These are phyloP conservation scores for Myotis findleyi DNA, from an alignment of 2,797 vertebrate genomes.

Conservation along the genomic window DNA sequence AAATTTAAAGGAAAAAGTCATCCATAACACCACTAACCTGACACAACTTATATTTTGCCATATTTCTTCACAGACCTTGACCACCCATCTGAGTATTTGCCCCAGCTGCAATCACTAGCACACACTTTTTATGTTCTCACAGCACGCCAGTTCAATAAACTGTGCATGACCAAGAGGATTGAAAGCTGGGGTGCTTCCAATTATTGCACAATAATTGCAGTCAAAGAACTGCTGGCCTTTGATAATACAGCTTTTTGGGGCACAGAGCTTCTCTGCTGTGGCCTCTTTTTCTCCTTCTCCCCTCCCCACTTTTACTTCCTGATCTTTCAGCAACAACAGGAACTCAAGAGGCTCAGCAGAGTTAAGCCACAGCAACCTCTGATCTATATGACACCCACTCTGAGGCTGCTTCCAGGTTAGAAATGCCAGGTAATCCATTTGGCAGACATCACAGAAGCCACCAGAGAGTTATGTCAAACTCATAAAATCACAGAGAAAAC, in stretches of 20 bases:
- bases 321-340: constrained; percentile 30
- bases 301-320: background rate
- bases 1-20: background rate
- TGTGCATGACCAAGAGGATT: background rate
- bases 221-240: background rate
- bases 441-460: background rate
- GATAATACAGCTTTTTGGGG: background rate
- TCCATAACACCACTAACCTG: background rate
- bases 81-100: background rate
- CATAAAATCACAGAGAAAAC: background rate
- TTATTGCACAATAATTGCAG: constrained; percentile 33
- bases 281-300: background rate
- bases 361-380: constrained; percentile 10
- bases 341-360: background rate
- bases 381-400: background rate
- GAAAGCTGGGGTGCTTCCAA: constrained; percentile 37
- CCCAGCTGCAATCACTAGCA: background rate
- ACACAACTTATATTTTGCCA: background rate
- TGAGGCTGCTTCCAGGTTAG: constrained; percentile 1
- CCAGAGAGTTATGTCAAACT: background rate
- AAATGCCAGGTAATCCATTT: constrained; percentile 18
- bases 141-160: background rate
- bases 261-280: background rate
- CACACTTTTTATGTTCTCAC: background rate
- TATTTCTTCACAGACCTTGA: background rate